Base-by-base conservation (phyloP, 2,888 invertebrate species). In the Dryobotodes eremita region DNA sequence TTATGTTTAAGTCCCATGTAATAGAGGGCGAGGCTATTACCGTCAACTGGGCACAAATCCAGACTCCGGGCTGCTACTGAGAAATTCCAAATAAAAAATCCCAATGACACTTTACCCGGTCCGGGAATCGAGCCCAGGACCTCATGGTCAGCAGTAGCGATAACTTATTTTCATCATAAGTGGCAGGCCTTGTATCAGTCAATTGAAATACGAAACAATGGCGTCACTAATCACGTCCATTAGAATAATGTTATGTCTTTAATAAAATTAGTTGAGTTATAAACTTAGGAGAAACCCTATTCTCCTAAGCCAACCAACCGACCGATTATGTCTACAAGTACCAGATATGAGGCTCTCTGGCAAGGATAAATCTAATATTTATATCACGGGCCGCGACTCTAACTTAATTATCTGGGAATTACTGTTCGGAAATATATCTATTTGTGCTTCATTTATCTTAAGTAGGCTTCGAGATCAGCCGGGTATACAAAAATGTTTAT, bases 331-430 rank as follows among this genome's bases (percentile, higher is more conserved):
- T 77, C 71, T 70, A 50, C 68, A 72, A 55, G 62, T 26, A 64
- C 66, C 48, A 73, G 62, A 77, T 79, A 77, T 77, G 68, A 72
- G n/a, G 11, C 11, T 55, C 42, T 69, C 46, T n/a, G 75, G 75
- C 70, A 48, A 65, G 75, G 85, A 87, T 87, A 71, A 82, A 87
- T 89, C 69, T 66, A 85, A 87, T 87, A 85, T 89, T 89, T 79
- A 87, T 78, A 68, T 85, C 87, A 87, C 87, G 77, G 69, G 48
- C 61, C 66, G 36, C 74, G 55, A 42, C 62, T 74, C 76, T 53
- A 78, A 71, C 71, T 76, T 46, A 42, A 5, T 42, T 76, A 57
- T 26, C 70, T 75, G 68, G 71, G 59, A 88, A 87, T 80, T 87
- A 79, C 71, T 88, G 71, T 79, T 80, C 48, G 65, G 31, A 50